Evolutionary conservation across 2,797 vertebrate species (phyloP).

Genomic region (Glossophaga mutica): DNA sequence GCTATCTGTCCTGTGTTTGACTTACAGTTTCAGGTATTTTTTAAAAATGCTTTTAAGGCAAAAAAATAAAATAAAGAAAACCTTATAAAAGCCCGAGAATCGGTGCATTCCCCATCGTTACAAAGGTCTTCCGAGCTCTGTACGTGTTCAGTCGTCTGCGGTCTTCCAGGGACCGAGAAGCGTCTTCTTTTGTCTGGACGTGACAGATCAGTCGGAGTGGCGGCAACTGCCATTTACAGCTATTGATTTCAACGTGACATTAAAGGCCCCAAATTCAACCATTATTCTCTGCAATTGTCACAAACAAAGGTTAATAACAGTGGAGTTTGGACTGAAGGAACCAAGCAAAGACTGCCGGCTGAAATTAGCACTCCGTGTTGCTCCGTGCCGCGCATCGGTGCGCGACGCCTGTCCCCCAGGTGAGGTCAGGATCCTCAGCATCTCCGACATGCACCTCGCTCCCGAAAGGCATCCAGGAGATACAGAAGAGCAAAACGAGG

Average conservation of each 20-base stretch:
- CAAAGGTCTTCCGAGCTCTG: constrained; percentile 12
- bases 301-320: constrained; percentile 77
- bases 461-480: neutral
- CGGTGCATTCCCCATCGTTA: neutral
- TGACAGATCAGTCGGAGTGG: constrained; percentile 71
- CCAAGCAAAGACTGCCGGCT: constrained; percentile 66
- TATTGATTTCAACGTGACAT: constrained; percentile 78
- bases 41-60: neutral
- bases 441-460: neutral
- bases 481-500: constrained; percentile 23
- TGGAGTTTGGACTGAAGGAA: constrained; percentile 72
- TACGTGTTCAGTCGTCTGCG: constrained; percentile 48
- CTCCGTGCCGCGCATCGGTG: constrained; percentile 37
- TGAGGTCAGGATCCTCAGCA: neutral
- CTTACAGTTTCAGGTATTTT: neutral
- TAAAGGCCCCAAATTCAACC: constrained; percentile 74
- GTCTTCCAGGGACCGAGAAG: constrained; percentile 55
- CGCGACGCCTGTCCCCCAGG: neutral
- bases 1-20: neutral
- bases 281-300: constrained; percentile 78
- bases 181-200: constrained; percentile 56
- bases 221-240: constrained; percentile 72
- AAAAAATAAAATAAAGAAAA: neutral
- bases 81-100: neutral
- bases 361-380: constrained; percentile 74